Percentiles rank a stretch among this genome's conserved stretches.
Evolutionary conservation across 2,797 vertebrate genomes (phyloP).

Genomic region (Falco rusticolus): DNA sequence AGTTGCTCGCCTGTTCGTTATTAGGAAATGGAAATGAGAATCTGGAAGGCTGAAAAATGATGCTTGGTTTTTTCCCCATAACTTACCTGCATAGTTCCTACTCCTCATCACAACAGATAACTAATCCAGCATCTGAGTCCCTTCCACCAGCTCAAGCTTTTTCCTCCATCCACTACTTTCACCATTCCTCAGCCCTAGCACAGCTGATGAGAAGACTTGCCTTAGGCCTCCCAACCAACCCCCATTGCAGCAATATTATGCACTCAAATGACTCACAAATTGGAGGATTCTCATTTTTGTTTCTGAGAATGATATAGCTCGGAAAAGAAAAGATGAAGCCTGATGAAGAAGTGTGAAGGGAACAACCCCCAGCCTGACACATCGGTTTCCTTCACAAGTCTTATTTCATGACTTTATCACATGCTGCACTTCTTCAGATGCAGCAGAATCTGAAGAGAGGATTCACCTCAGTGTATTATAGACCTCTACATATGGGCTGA

Average conservation of each 20-base stretch:
- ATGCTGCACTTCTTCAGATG: background rate
- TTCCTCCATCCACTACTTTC: background rate
- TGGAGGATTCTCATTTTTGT: slow-evolving; percentile 7
- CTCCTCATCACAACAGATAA: background rate
- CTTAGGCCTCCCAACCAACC: background rate
- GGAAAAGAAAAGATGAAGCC: background rate
- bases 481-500: background rate
- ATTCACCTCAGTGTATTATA: background rate
- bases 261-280: background rate
- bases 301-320: background rate
- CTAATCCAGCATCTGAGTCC: background rate
- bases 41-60: background rate
- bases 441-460: background rate
- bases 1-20: background rate
- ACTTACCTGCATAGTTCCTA: background rate
- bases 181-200: background rate
- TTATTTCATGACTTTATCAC: background rate
- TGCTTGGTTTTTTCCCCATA: background rate
- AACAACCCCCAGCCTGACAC: background rate
- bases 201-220: slow-evolving; percentile 35
- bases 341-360: background rate
- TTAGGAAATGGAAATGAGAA: slow-evolving; percentile 9
- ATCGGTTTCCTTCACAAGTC: background rate
- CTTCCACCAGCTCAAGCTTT: background rate
- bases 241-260: background rate